Conservation (phyloP, 2,797 vertebrate species). For the Enteromius paludinosus region DNA sequence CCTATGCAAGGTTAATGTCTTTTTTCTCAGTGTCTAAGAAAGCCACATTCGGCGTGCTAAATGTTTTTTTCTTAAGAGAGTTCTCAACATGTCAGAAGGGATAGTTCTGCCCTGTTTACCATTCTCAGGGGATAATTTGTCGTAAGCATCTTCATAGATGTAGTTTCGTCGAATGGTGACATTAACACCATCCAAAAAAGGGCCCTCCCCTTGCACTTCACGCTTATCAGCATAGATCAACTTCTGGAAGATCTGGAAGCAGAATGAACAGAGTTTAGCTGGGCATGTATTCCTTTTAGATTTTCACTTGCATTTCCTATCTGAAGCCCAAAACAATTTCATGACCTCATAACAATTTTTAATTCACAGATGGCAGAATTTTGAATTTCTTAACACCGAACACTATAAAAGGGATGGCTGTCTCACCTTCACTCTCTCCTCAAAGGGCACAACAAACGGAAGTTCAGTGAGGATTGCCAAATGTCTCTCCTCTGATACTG, state of each 20-base stretch:
- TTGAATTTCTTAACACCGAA: background rate
- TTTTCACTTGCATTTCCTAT: background rate
- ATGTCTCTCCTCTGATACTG: slow-evolving; percentile 95
- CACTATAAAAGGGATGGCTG: background rate
- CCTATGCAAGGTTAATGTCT: slow-evolving; percentile 9
- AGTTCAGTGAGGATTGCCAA: slow-evolving; percentile 97
- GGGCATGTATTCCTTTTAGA: background rate
- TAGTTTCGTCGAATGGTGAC: slow-evolving; percentile 98
- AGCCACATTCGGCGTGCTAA: background rate
- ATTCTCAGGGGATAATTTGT: slow-evolving; percentile 98
- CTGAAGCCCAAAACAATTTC: background rate
- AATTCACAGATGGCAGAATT: background rate
- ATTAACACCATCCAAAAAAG: slow-evolving; percentile 94
- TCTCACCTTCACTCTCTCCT: slow-evolving; percentile 96
- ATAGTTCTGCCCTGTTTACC: slow-evolving; percentile 74
- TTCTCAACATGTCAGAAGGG: slow-evolving; percentile 2
- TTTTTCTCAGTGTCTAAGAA: background rate
- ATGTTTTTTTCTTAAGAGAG: background rate
- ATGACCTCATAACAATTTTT: background rate
- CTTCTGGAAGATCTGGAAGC: slow-evolving; percentile 92
- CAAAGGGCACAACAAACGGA: slow-evolving; percentile 97
- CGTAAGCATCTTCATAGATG: slow-evolving; percentile 98
- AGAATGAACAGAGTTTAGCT: slow-evolving; percentile 20
- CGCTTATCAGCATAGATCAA: slow-evolving; percentile 97
- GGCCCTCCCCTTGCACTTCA: slow-evolving; percentile 95